phyloP scores from a whole-genome alignment of 1,140 invertebrate species.

The Sinella curviseta region DNA sequence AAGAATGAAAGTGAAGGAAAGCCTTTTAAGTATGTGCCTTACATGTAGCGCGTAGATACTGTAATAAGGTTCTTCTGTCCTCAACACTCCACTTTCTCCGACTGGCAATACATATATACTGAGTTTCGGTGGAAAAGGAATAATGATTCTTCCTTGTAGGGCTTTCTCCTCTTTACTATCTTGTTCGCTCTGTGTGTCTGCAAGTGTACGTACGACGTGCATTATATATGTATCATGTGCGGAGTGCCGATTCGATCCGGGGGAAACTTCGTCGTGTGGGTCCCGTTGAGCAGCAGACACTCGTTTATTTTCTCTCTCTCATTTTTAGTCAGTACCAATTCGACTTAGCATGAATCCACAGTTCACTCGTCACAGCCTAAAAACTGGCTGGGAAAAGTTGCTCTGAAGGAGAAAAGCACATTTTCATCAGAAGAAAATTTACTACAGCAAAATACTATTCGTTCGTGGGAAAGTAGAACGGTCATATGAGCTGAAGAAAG shows the following conservation, averaged over 20 bases:
- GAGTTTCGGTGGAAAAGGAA: no score
- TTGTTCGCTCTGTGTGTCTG: no score
- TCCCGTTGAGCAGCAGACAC: constrained; percentile 23
- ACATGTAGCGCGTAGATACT: no score
- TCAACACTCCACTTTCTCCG: no score
- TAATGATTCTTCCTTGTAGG: no score
- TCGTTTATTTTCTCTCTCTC: constrained; percentile 1
- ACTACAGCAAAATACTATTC: not conserved
- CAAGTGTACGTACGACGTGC: no score
- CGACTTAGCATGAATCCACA: constrained; percentile 8
- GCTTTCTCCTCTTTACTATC: no score
- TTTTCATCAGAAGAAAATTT: constrained; percentile 4
- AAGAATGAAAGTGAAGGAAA: no score
- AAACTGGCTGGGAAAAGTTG: not conserved
- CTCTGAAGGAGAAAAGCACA: not conserved
- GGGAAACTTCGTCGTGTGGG: constrained; percentile 3
- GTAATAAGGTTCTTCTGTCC: no score
- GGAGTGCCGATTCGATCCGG: constrained; percentile 23
- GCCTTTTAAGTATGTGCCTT: no score
- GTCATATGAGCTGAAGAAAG: not conserved
- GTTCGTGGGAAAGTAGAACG: not conserved
- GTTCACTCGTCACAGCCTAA: not conserved
- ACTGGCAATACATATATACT: no score
- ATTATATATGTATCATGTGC: constrained; percentile 24
- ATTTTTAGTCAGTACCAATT: not conserved